Conservation (phyloP, 2,113 vertebrate genomes). For the Poecilia latipinna region DNA sequence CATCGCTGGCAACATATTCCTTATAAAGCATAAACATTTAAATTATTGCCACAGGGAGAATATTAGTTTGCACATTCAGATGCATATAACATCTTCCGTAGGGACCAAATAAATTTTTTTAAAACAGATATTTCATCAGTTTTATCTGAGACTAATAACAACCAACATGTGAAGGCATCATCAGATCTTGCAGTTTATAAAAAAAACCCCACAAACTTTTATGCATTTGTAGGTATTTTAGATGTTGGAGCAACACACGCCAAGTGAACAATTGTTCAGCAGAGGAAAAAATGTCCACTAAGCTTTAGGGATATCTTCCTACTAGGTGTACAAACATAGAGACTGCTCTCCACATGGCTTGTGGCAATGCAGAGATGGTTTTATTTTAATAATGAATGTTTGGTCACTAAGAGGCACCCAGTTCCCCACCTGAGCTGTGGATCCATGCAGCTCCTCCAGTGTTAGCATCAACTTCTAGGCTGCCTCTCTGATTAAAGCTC, state of each 20-base stretch:
- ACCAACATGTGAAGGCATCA: background rate
- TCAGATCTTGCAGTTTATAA: background rate
- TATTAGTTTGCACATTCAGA: background rate
- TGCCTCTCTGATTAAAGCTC: too few species aligned
- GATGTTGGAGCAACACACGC: background rate
- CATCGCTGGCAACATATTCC: slow-evolving; percentile 94
- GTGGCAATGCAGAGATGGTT: background rate
- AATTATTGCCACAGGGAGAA: background rate
- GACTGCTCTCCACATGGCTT: background rate
- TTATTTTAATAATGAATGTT: background rate
- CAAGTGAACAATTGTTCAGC: background rate
- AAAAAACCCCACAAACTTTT: background rate
- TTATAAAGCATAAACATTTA: slow-evolving; percentile 54
- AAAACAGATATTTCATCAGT: background rate
- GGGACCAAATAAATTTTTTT: background rate
- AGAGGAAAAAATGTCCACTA: background rate
- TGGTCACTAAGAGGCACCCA: background rate
- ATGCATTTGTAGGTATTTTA: background rate
- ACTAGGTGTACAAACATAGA: background rate
- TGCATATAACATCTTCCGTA: background rate
- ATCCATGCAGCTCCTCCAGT: too few species aligned
- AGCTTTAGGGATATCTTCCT: background rate
- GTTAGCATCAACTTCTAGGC: too few species aligned
- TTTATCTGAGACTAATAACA: background rate
- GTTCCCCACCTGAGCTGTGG: background rate